A percentile compares a stretch with the other conserved stretches of the same genome.
phyloP scores from a whole-genome alignment of 2,113 vertebrate genomes.

The Rhinopomastus cyanomelas region DNA sequence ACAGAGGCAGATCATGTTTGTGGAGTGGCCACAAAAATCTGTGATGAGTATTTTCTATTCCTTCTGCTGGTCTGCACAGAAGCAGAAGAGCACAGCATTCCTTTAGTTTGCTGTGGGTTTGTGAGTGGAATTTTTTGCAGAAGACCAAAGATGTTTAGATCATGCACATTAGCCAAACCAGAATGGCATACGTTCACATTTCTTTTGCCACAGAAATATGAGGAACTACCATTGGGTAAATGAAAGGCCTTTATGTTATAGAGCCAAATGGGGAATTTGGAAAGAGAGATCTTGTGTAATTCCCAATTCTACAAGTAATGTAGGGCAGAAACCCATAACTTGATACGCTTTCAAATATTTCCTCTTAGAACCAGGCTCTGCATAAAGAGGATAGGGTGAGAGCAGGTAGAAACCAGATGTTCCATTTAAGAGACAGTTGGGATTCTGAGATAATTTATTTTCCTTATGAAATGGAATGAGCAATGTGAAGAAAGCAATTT shows the following conservation, averaged over 20 bases:
- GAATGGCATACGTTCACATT: not conserved
- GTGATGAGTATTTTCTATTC: not conserved
- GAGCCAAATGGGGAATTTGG: not conserved
- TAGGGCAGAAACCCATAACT: not conserved
- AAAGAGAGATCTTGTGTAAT: not conserved
- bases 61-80: not conserved
- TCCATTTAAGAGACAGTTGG: not conserved
- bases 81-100: not conserved
- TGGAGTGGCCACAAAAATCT: not conserved
- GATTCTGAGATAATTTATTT: not conserved
- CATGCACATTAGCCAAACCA: not conserved
- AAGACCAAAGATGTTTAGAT: not conserved
- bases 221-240: not conserved
- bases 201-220: not conserved
- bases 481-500: not conserved
- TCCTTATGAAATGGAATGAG: not conserved
- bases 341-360: not conserved
- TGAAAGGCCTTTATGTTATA: not conserved
- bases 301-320: not conserved
- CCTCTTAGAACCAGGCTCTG: not conserved
- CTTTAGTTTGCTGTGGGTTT: not conserved
- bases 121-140: not conserved
- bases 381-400: not conserved
- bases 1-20: not conserved
- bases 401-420: not conserved